These are phyloP conservation scores for Karalla daura DNA, from an alignment of 2,797 vertebrate genomes.

Conservation along the genomic window DNA sequence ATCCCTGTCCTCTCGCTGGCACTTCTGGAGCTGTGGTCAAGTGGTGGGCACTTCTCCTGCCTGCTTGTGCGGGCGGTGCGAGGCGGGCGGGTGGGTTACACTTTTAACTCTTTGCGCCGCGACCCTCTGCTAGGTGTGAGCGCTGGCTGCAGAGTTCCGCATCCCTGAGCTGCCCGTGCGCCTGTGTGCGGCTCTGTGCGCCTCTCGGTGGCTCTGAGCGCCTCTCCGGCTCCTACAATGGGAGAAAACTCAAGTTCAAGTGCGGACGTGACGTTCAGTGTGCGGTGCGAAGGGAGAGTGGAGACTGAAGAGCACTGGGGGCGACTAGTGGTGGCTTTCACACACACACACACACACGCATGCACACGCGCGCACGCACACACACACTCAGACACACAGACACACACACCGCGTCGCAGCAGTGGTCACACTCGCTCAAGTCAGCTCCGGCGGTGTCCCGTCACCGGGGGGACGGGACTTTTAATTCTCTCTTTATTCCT, in stretches of 20 bases:
- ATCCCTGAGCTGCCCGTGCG: constrained; percentile 85
- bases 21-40: constrained; percentile 64
- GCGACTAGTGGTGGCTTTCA: constrained; percentile 98
- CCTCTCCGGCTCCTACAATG: constrained; percentile 96
- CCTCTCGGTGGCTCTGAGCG: constrained; percentile 91
- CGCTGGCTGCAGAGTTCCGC: constrained; percentile 57
- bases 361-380: constrained; percentile 26
- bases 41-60: constrained; percentile 81
- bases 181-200: constrained; percentile 88
- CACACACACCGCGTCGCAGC: constrained; percentile 47
- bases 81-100: constrained; percentile 60
- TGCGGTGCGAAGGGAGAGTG: constrained; percentile 95
- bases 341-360: constrained; percentile 48
- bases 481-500: too few relatives aligned
- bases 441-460: constrained; percentile 20
- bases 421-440: constrained; percentile 63
- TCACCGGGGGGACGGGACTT: not conserved
- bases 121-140: constrained; percentile 78
- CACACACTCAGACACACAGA: constrained; percentile 18
- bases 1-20: constrained; percentile 83
- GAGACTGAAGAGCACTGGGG: constrained; percentile 98
- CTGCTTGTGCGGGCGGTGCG: constrained; percentile 82
- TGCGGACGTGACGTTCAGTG: constrained; percentile 99
- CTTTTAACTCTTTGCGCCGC: constrained; percentile 83
- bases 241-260: constrained; percentile 99